Percentiles rank a stretch among this genome's conserved stretches.
phyloP scores from a whole-genome alignment of 2,113 vertebrate genomes.

The Stigmatopora nigra region DNA sequence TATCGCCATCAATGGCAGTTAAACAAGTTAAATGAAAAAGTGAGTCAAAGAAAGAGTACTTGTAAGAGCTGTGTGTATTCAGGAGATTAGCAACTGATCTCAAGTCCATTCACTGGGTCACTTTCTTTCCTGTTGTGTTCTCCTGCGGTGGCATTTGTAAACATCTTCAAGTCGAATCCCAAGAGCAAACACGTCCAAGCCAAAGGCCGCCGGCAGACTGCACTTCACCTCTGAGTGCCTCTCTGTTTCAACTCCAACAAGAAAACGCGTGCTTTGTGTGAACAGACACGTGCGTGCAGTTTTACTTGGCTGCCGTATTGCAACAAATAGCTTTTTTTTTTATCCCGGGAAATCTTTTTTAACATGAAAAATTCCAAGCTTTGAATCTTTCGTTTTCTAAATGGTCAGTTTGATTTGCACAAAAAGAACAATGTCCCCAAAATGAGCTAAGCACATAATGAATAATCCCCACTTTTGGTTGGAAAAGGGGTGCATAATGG shows the following conservation, averaged over 20 bases:
- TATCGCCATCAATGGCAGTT: background rate
- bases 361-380: background rate
- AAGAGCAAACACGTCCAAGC: slow-evolving; percentile 53
- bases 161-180: slow-evolving; percentile 62
- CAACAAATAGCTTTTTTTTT: background rate
- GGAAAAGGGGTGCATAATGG: slow-evolving; percentile 43
- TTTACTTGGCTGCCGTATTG: background rate
- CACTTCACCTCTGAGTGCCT: slow-evolving; percentile 43
- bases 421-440: slow-evolving; percentile 28
- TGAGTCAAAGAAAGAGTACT: background rate
- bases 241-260: slow-evolving; percentile 48
- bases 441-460: slow-evolving; percentile 46
- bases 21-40: background rate
- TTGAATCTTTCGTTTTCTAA: background rate
- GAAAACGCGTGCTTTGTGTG: slow-evolving; percentile 34
- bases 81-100: slow-evolving; percentile 45
- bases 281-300: slow-evolving; percentile 10
- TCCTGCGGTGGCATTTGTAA: slow-evolving; percentile 56
- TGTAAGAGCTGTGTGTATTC: slow-evolving; percentile 23
- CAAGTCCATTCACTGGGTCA: slow-evolving; percentile 29
- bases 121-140: slow-evolving; percentile 44
- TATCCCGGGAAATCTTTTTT: background rate
- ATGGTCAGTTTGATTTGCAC: slow-evolving; percentile 1
- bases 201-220: slow-evolving; percentile 26
- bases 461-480: slow-evolving; percentile 35